These are phyloP conservation scores for Triplophysa rosa DNA, from an alignment of 2,113 vertebrate species.

Conservation along the genomic window DNA sequence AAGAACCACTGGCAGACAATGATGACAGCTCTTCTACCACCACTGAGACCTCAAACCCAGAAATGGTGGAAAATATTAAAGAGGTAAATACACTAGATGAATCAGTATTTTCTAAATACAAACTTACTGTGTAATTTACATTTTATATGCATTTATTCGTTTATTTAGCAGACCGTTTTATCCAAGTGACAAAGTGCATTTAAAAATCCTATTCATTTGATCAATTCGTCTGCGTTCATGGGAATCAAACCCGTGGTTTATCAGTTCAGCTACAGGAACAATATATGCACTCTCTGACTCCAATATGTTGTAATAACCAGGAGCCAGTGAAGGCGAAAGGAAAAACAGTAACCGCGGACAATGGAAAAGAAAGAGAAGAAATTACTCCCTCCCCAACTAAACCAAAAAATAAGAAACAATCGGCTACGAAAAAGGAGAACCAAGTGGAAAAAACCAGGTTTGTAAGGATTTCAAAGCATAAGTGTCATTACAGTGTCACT, in stretches of 20 bases:
- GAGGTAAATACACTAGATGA: conserved; percentile 76
- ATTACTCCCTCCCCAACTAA: conserved; percentile 79
- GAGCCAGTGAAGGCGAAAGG: conserved; percentile 93
- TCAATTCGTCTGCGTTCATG: no score
- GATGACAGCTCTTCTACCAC: conserved; percentile 99
- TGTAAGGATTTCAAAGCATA: neutral
- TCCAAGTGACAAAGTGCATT: neutral
- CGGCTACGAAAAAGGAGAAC: conserved; percentile 82
- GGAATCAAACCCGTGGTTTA: no score
- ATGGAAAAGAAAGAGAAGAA: conserved; percentile 80
- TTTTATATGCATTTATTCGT: no score
- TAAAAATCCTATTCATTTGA: no score
- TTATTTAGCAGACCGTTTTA: neutral
- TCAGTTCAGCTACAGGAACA: neutral
- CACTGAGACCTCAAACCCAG: conserved; percentile 96
- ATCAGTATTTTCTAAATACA: no score
- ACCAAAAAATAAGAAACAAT: conserved; percentile 86
- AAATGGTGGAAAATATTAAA: conserved; percentile 86
- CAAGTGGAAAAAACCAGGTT: conserved; percentile 87
- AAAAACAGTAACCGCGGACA: conserved; percentile 73
- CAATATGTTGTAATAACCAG: conserved; percentile 63
- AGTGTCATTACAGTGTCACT: neutral
- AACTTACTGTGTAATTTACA: no score
- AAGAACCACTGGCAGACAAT: conserved; percentile 86
- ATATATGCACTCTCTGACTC: neutral